These are phyloP conservation scores for Scaptomyza polygonia DNA, from an alignment of 2,888 invertebrate species.

Conservation along the genomic window DNA sequence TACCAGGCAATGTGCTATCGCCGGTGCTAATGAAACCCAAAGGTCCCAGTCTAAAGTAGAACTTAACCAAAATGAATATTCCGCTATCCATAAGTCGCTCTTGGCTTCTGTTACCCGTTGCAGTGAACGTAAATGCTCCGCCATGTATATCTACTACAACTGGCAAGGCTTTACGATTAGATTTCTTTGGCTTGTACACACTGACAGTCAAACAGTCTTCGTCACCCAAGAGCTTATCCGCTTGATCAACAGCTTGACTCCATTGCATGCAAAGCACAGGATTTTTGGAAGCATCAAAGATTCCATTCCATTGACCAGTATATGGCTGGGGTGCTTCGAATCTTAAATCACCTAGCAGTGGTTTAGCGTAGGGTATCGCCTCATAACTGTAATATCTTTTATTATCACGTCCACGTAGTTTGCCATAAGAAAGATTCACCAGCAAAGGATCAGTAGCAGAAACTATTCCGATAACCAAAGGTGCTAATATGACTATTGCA, in stretches of 20 bases:
- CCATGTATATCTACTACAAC: slow-evolving; percentile 89
- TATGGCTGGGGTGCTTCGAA: slow-evolving; percentile 85
- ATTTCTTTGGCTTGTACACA: slow-evolving; percentile 86
- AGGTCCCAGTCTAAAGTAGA: slow-evolving; percentile 90
- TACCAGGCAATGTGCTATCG: slow-evolving; percentile 86
- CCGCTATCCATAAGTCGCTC: slow-evolving; percentile 86
- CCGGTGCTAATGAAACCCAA: slow-evolving; percentile 91
- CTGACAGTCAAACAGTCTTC: slow-evolving; percentile 90
- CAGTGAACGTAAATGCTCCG: slow-evolving; percentile 89
- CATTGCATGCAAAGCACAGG: slow-evolving; percentile 88
- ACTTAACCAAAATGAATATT: slow-evolving; percentile 88
- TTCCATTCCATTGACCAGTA: slow-evolving; percentile 58
- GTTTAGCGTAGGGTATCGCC: slow-evolving; percentile 88
- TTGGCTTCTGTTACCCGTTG: slow-evolving; percentile 84
- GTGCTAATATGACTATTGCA: not conserved
- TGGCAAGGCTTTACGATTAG: slow-evolving; percentile 83
- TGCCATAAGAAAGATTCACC: slow-evolving; percentile 70
- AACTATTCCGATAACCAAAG: not conserved
- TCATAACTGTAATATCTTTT: slow-evolving; percentile 86
- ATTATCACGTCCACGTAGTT: slow-evolving; percentile 69
- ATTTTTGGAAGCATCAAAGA: slow-evolving; percentile 86
- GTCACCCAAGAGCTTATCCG: slow-evolving; percentile 85
- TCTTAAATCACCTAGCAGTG: slow-evolving; percentile 87
- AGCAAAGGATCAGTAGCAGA: slow-evolving; percentile 39
- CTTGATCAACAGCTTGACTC: slow-evolving; percentile 83